phyloP scores from a whole-genome alignment of 2,797 vertebrate species.

The Podargus strigoides region DNA sequence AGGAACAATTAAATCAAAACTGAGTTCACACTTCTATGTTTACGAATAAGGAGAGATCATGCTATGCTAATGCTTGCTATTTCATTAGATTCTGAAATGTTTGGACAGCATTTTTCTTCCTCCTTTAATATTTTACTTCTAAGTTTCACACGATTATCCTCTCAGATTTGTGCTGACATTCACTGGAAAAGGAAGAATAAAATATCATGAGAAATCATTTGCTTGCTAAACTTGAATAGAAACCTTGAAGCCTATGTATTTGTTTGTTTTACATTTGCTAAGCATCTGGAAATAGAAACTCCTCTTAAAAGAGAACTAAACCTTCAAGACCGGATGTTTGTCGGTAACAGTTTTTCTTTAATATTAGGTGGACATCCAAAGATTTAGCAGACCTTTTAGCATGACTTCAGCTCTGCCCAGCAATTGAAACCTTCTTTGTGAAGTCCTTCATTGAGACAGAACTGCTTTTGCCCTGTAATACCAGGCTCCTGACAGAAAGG shows the following conservation, averaged over 20 bases:
- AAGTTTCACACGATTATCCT: neutral
- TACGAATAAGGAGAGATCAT: neutral
- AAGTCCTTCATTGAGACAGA: neutral
- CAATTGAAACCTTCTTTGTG: neutral
- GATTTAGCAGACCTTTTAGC: neutral
- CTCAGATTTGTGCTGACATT: neutral
- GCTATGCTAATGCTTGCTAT: neutral
- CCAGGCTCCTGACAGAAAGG: neutral
- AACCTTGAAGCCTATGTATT: neutral
- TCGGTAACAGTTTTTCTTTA: neutral
- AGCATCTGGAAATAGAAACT: neutral
- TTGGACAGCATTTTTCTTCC: neutral
- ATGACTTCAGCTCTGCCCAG: neutral
- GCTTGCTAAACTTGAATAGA: neutral
- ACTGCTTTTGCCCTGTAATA: fast-evolving
- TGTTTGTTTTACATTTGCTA: neutral
- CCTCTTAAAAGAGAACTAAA: neutral
- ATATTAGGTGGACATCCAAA: neutral
- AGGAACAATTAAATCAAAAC: neutral
- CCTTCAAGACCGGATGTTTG: neutral
- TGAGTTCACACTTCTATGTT: fast-evolving
- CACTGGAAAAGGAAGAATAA: neutral
- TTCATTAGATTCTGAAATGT: neutral
- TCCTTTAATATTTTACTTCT: neutral
- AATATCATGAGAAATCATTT: neutral